phyloP scores from a whole-genome alignment of 1,140 invertebrate genomes.

The Dinoponera quadriceps region DNA sequence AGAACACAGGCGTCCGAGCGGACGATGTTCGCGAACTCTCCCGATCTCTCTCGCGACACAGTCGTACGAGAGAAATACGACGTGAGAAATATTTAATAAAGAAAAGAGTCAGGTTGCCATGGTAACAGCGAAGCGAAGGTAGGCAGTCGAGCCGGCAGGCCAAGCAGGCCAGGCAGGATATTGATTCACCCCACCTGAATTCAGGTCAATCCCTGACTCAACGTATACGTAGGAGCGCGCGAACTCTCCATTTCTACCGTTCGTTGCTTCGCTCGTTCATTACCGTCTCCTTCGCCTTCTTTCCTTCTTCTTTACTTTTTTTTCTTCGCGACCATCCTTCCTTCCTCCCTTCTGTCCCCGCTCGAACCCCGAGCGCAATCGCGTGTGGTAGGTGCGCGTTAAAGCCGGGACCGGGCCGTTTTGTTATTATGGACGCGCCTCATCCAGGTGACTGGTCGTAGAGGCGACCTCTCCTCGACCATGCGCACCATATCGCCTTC shows the following conservation, averaged over 20 bases:
- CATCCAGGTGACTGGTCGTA: conserved; percentile 52
- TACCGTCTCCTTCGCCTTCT: conserved; percentile 18
- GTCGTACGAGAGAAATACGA: conserved; percentile 46
- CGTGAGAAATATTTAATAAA: conserved; percentile 84
- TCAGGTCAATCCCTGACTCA: conserved; percentile 86
- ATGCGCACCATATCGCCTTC: background rate
- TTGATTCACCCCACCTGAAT: conserved; percentile 86
- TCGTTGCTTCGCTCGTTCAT: too few relatives aligned
- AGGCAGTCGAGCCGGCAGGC: background rate
- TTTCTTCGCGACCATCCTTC: conserved; percentile 50
- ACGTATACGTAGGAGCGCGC: conserved; percentile 74
- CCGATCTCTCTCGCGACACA: background rate
- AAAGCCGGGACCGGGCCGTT: conserved; percentile 21
- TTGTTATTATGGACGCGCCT: conserved; percentile 56
- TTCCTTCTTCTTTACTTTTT: conserved; percentile 32
- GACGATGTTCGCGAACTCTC: background rate
- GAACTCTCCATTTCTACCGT: conserved; percentile 50
- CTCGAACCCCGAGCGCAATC: too few relatives aligned
- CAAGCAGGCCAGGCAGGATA: conserved; percentile 76
- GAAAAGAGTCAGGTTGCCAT: conserved; percentile 84
- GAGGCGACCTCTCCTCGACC: background rate
- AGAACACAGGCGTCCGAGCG: background rate
- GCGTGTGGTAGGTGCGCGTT: background rate
- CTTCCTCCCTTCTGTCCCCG: conserved; percentile 43
- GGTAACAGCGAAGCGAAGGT: conserved; percentile 83